A percentile compares a stretch with the other conserved stretches of the same genome.
phyloP scores from a whole-genome alignment of 2,797 vertebrate genomes.

The Dromococcyx pavoninus region DNA sequence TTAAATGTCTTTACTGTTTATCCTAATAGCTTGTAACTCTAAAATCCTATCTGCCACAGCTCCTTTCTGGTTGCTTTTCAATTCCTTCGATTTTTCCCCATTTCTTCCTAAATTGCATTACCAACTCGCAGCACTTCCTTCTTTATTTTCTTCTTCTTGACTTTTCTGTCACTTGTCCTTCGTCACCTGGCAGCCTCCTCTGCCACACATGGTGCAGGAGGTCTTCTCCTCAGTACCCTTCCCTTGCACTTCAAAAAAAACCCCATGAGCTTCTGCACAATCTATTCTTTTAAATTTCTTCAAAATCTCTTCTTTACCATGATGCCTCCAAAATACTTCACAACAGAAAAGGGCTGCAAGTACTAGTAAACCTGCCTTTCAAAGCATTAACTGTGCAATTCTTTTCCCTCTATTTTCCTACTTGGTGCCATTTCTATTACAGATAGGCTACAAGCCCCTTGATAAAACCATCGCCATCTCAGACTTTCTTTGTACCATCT shows the following conservation, averaged over 20 bases:
- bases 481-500: neutral
- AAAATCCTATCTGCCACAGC: neutral
- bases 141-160: neutral
- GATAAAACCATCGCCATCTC: neutral
- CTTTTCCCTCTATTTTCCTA: neutral
- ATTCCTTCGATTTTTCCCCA: neutral
- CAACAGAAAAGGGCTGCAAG: neutral
- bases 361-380: neutral
- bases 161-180: neutral
- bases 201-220: neutral
- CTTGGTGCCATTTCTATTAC: neutral
- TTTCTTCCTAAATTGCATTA: neutral
- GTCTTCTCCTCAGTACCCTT: neutral
- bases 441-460: neutral
- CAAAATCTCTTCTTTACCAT: neutral
- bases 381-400: neutral
- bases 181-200: neutral
- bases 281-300: neutral
- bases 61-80: neutral
- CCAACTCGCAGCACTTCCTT: neutral
- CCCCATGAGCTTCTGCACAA: neutral
- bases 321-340: neutral
- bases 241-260: neutral
- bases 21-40: neutral
- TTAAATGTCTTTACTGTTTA: neutral